Percentiles rank a stretch among this genome's conserved stretches.
phyloP scores from a whole-genome alignment of 2,888 invertebrate genomes.

The Invenusta paracnida region DNA sequence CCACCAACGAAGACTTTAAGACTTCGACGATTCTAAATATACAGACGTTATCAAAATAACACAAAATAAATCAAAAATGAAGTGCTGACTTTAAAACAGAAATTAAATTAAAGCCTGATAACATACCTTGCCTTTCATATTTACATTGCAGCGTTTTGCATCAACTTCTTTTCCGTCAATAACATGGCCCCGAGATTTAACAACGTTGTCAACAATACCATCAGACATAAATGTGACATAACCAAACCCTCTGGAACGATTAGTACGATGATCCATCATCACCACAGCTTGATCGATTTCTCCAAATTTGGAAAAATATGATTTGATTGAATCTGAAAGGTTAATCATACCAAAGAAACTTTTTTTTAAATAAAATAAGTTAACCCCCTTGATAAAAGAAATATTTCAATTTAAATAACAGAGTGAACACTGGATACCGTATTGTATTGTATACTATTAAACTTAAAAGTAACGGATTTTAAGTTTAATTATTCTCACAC shows the following conservation, averaged over 20 bases:
- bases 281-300: conserved; percentile 45
- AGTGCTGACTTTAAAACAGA: too few relatives aligned
- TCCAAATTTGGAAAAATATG: conserved; percentile 42
- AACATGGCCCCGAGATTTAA: conserved; percentile 34
- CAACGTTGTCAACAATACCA: conserved; percentile 37
- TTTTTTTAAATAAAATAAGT: too few relatives aligned
- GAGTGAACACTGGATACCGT: too few relatives aligned
- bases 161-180: conserved; percentile 45
- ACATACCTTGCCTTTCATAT: conserved; percentile 44
- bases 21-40: conserved; percentile 39
- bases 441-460: too few relatives aligned
- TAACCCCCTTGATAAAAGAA: too few relatives aligned
- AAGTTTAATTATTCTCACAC: too few relatives aligned
- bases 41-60: too few relatives aligned
- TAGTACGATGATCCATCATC: conserved; percentile 45
- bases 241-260: conserved; percentile 43
- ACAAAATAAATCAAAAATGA: too few relatives aligned
- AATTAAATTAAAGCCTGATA: too few relatives aligned
- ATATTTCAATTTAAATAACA: too few relatives aligned
- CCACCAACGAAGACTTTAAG: conserved; percentile 45
- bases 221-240: conserved; percentile 41
- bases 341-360: background rate
- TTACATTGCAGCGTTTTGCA: conserved; percentile 43
- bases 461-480: too few relatives aligned
- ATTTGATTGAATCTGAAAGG: conserved; percentile 37